Evolutionary conservation across 2,888 invertebrate genomes (phyloP).

Genomic region (Athetis lepigone): DNA sequence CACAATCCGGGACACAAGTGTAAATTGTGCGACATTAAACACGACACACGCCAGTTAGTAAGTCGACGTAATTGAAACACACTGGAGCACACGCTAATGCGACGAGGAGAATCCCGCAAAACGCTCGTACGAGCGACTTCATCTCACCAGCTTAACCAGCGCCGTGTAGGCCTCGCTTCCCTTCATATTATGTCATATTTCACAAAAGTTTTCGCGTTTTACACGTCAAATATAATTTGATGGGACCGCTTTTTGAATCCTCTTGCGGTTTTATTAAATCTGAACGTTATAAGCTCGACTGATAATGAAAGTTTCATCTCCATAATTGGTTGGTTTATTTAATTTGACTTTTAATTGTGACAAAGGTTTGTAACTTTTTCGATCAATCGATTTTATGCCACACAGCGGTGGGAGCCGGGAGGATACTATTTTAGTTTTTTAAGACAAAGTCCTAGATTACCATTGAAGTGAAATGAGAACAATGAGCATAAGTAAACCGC

Average conservation of each 20-base stretch:
- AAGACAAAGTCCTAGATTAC: conserved; percentile 10
- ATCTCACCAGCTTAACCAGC: conserved; percentile 60
- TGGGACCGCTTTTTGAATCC: conserved; percentile 36
- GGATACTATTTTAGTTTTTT: background rate
- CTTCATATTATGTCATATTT: conserved; percentile 49
- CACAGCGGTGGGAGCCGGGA: background rate
- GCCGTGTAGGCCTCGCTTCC: conserved; percentile 41
- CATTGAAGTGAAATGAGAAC: conserved; percentile 41
- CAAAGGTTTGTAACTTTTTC: conserved; percentile 4
- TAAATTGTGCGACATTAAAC: conserved; percentile 51
- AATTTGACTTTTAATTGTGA: conserved; percentile 10
- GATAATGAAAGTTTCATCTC: conserved; percentile 32
- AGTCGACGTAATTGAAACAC: conserved; percentile 60
- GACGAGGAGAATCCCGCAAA: conserved; percentile 56
- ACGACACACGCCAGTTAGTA: conserved; percentile 49
- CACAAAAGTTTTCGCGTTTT: conserved; percentile 54
- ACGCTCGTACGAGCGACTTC: conserved; percentile 59
- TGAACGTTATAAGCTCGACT: conserved; percentile 19
- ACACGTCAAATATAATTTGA: conserved; percentile 57
- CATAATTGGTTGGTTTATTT: conserved; percentile 31
- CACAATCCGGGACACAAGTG: conserved; percentile 28
- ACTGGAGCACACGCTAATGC: conserved; percentile 53
- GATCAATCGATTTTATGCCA: conserved; percentile 18
- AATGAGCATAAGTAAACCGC: conserved; percentile 51
- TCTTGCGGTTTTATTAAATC: conserved; percentile 46